These are phyloP conservation scores for Mystacides longicornis DNA, from an alignment of 2,888 invertebrate species.

Conservation along the genomic window DNA sequence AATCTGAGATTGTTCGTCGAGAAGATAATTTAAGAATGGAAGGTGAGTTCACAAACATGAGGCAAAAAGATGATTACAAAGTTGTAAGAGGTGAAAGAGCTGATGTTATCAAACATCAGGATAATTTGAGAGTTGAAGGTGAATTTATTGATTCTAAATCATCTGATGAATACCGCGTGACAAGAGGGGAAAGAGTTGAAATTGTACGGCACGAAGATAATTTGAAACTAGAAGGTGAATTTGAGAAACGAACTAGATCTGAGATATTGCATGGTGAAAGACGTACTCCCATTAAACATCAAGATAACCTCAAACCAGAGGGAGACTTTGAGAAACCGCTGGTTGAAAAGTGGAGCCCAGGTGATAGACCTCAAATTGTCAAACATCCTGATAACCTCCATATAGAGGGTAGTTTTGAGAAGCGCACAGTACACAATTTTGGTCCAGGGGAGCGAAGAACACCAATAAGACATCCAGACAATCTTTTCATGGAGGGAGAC, in stretches of 20 bases:
- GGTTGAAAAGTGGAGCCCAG: conserved; percentile 35
- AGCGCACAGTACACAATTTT: conserved; percentile 39
- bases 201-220: conserved; percentile 49
- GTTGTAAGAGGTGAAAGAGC: conserved; percentile 39
- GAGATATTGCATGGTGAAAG: conserved; percentile 49
- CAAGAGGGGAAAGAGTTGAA: conserved; percentile 50
- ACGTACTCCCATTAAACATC: conserved; percentile 40
- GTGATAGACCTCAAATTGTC: conserved; percentile 35
- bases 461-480: conserved; percentile 37
- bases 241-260: conserved; percentile 46
- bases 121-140: conserved; percentile 50
- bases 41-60: conserved; percentile 41
- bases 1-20: conserved; percentile 51
- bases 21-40: conserved; percentile 58
- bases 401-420: conserved; percentile 48
- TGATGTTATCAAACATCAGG: conserved; percentile 37
- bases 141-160: conserved; percentile 48
- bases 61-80: conserved; percentile 40
- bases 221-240: conserved; percentile 54
- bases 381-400: conserved; percentile 44
- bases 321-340: conserved; percentile 41
- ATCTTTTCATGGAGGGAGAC: conserved; percentile 42
- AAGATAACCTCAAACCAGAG: conserved; percentile 50
- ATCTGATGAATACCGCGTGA: conserved; percentile 48
- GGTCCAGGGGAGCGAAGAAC: conserved; percentile 38